Evolutionary conservation across 2,888 invertebrate species (phyloP), one percentile per base, ranked within the genome.

Genomic region (Acronicta psi): DNA sequence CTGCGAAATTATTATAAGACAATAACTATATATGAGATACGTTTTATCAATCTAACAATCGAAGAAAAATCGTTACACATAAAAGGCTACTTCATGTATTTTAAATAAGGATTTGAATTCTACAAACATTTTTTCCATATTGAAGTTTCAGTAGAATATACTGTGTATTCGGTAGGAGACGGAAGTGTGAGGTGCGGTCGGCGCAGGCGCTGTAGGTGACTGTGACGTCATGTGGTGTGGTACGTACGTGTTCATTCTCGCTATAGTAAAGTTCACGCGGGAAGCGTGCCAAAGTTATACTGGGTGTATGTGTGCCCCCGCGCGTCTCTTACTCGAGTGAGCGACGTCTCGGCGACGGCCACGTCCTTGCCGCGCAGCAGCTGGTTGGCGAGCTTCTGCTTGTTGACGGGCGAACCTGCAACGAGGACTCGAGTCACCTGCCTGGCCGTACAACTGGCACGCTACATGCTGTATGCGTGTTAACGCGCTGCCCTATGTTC

Each of bases 371-470:
- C 96, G 82, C 96, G 95, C 90, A 95, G 95, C 94, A 95, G 92
- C 91, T 96, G 96, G 91, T 96, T 96, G 89, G 96, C 97, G 94
- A 97, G 94, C 95, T 97, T 97, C 94, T 96, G 96, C 93, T 95
- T 96, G 95, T 97, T 97, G 94, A 97, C 96, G 74, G 97, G 97
- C 73, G 97, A 96, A 89, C 97, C 97, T 97, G 95, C 49, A 94
- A 90, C 79, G 84, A 59, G 64, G 59, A 84, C 59, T 69, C 60
- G 68, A 56, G 61, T 87, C 83, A 86, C 89, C 89, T 84, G 85
- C 89, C 87, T 89, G 82, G 81, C 75, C 77, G 69, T 71, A 68
- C 37, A 47, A 47, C 31, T 42, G 34, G 36, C 65, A 37, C 52
- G 52, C 14, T 25, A 46, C 67, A 66, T 67, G 52, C 14, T 25